Conservation (phyloP, 2,888 invertebrate species). For the Phymatocera aterrima region DNA sequence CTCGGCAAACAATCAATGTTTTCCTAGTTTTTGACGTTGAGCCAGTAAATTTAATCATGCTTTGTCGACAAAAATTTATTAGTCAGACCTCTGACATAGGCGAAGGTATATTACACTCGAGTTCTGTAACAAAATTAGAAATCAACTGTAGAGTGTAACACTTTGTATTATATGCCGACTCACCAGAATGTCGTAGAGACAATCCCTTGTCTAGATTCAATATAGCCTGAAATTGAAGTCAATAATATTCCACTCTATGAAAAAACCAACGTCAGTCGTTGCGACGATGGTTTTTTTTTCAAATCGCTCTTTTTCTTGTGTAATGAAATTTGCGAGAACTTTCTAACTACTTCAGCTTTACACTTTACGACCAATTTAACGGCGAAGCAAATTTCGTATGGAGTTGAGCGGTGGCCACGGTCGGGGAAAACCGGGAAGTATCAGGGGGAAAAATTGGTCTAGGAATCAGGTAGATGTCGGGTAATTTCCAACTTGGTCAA, state of each 20-base stretch:
- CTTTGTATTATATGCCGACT: neutral
- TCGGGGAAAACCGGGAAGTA: no score
- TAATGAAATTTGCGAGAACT: conserved; percentile 15
- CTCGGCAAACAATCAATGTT: neutral
- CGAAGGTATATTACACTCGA: neutral
- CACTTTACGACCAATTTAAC: neutral
- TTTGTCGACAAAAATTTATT: neutral
- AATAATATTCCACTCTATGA: neutral
- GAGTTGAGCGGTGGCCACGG: no score
- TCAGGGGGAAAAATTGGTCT: no score
- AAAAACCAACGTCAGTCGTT: neutral
- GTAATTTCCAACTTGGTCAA: no score
- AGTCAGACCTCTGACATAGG: neutral
- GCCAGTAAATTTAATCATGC: neutral
- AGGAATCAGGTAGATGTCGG: no score
- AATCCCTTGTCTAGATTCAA: neutral
- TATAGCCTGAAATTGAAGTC: neutral
- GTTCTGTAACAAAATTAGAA: neutral
- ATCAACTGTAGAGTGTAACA: neutral
- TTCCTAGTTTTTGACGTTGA: neutral
- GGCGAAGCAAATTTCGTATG: neutral
- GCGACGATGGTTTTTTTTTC: neutral
- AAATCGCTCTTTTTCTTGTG: neutral
- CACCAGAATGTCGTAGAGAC: neutral
- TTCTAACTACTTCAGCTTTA: neutral